Evolutionary conservation across 1,140 invertebrate genomes (phyloP).

Genomic region (Papilio xuthus): DNA sequence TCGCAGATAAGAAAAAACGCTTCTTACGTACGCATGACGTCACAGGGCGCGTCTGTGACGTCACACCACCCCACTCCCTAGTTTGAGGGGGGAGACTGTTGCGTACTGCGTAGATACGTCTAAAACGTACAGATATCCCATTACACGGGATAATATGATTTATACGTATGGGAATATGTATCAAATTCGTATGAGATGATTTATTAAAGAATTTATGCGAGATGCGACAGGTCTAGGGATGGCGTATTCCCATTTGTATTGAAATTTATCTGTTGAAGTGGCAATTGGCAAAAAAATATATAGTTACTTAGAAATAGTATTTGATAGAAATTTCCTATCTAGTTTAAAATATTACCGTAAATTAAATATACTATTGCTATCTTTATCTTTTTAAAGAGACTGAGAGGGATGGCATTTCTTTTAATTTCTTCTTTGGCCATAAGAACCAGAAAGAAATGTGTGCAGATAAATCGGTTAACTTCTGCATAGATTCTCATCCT

Average conservation of each 20-base stretch:
- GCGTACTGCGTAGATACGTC: constrained; percentile 57
- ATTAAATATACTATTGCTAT: too few relatives aligned
- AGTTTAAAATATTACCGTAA: too few relatives aligned
- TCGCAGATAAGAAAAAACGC: constrained; percentile 18
- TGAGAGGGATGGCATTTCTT: too few relatives aligned
- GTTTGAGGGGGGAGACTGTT: constrained; percentile 27
- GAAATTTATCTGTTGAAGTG: background rate
- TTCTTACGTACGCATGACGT: constrained; percentile 52
- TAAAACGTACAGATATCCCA: constrained; percentile 41
- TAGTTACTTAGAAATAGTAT: too few relatives aligned
- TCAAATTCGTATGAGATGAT: constrained; percentile 35
- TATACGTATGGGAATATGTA: constrained; percentile 32
- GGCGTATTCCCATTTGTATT: background rate
- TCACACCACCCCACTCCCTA: constrained; percentile 43
- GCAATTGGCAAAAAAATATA: too few relatives aligned
- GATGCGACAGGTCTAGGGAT: background rate
- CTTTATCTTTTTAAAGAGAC: too few relatives aligned
- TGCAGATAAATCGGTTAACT: too few relatives aligned
- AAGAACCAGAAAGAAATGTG: too few relatives aligned
- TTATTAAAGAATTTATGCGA: background rate
- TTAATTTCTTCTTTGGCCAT: too few relatives aligned
- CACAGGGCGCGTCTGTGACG: constrained; percentile 53
- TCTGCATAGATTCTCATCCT: too few relatives aligned
- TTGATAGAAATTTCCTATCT: too few relatives aligned
- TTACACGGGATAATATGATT: constrained; percentile 41